These are phyloP conservation scores for Pygoscelis antarcticus DNA, from an alignment of 2,113 vertebrate genomes.

Conservation along the genomic window DNA sequence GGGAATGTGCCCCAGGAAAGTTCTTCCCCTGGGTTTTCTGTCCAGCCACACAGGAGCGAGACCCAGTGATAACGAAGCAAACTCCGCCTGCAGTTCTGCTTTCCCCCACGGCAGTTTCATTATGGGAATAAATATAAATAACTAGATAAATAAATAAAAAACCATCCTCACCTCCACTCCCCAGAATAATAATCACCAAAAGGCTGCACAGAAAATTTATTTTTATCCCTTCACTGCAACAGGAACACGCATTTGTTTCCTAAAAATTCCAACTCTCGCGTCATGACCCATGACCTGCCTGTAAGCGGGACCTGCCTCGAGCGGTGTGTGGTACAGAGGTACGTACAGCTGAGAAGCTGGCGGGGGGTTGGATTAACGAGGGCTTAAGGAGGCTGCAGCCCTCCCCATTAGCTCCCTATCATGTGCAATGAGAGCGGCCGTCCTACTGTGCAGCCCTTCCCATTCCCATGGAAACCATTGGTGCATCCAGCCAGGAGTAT, in stretches of 20 bases:
- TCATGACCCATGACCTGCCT: not conserved
- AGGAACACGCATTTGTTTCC: not conserved
- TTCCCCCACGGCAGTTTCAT: not conserved
- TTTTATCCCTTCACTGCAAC: not conserved
- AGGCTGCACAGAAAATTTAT: not conserved
- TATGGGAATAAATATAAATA: not conserved
- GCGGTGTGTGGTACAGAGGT: rapidly evolving
- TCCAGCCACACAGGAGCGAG: not conserved
- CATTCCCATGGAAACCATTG: slow-evolving; percentile 63
- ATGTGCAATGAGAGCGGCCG: slow-evolving; percentile 2
- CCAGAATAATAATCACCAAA: not conserved
- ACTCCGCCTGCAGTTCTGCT: not conserved
- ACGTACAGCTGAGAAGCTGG: not conserved
- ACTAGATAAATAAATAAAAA: not conserved
- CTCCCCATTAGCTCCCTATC: slow-evolving; percentile 41
- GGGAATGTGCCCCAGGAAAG: not conserved
- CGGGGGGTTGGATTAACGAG: not conserved
- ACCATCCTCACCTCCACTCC: not conserved
- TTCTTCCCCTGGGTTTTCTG: not conserved
- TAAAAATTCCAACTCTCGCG: not conserved
- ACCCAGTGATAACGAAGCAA: rapidly evolving
- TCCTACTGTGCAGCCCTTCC: slow-evolving; percentile 49
- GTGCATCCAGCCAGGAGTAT: slow-evolving; percentile 45
- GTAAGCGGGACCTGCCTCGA: not conserved
- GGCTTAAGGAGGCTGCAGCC: not conserved